A percentile compares a stretch with the other conserved stretches of the same genome.
phyloP scores from a whole-genome alignment of 2,113 vertebrate genomes.

The Sebastes schlegelii region DNA sequence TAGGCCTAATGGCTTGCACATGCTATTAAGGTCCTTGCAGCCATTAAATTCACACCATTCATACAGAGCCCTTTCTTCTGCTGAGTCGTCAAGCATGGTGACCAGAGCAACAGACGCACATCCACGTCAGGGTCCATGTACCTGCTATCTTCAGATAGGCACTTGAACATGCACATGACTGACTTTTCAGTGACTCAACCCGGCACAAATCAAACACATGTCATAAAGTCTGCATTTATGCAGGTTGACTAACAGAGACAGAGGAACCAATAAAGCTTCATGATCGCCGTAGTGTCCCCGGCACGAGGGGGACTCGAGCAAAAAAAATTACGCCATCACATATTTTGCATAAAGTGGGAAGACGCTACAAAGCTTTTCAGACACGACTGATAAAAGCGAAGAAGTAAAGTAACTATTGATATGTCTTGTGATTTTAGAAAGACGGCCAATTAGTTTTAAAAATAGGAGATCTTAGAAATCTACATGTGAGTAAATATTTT shows the following conservation, averaged over 20 bases:
- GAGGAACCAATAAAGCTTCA: not conserved
- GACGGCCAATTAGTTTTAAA: too few species aligned
- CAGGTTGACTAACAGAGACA: not conserved
- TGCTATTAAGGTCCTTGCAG: not conserved
- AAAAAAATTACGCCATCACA: too few species aligned
- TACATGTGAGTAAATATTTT: too few species aligned
- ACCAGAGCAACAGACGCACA: not conserved
- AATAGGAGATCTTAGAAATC: too few species aligned
- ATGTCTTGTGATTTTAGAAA: too few species aligned
- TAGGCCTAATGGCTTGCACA: not conserved
- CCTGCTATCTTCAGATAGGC: not conserved
- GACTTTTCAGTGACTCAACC: not conserved
- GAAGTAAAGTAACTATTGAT: not conserved
- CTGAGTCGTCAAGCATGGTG: not conserved
- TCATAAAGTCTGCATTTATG: not conserved
- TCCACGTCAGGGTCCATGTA: not conserved
- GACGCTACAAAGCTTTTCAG: too few species aligned
- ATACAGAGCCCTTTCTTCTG: not conserved
- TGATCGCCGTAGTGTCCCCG: too few species aligned
- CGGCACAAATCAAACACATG: not conserved
- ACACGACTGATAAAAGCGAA: not conserved
- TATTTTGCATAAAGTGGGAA: too few species aligned
- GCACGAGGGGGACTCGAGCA: too few species aligned
- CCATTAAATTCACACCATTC: not conserved
- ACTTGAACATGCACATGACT: not conserved